Evolutionary conservation across 92 coral and sea anemone genomes (phyloP).

Genomic region (Phenganax subtilis): DNA sequence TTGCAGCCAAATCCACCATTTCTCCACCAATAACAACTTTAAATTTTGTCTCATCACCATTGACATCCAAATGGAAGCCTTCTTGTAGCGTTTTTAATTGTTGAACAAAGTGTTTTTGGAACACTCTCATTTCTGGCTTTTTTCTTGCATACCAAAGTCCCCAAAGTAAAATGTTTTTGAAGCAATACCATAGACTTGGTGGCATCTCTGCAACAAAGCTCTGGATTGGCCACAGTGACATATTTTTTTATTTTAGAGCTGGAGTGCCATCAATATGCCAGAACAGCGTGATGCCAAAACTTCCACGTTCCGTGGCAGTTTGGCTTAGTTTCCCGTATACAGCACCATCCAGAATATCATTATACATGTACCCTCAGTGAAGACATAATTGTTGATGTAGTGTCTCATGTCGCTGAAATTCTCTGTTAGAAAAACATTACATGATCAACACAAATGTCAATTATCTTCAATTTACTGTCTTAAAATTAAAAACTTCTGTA

Average conservation of each 20-base stretch:
- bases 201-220: slow-evolving; percentile 68
- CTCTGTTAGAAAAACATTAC: background rate
- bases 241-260: slow-evolving; percentile 52
- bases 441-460: background rate
- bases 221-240: slow-evolving; percentile 65
- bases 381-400: slow-evolving; percentile 7
- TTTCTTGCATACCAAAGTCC: slow-evolving; percentile 50
- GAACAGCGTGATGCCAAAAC: slow-evolving; percentile 54
- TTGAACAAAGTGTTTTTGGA: background rate
- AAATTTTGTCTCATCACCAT: background rate
- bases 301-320: slow-evolving; percentile 46
- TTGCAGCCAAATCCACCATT: slow-evolving; percentile 55
- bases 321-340: too few species aligned
- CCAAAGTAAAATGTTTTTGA: slow-evolving; percentile 54
- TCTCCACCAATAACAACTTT: slow-evolving; percentile 62
- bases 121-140: slow-evolving; percentile 22
- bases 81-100: too few species aligned
- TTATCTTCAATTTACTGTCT: too few species aligned
- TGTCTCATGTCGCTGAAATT: slow-evolving; percentile 6
- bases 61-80: too few species aligned
- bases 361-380: background rate
- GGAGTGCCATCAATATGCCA: slow-evolving; percentile 78
- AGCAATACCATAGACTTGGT: slow-evolving; percentile 44
- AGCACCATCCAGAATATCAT: background rate
- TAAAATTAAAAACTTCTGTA: too few species aligned